Base-by-base conservation (phyloP, 1,140 invertebrate genomes). In the Patella vulgata region DNA sequence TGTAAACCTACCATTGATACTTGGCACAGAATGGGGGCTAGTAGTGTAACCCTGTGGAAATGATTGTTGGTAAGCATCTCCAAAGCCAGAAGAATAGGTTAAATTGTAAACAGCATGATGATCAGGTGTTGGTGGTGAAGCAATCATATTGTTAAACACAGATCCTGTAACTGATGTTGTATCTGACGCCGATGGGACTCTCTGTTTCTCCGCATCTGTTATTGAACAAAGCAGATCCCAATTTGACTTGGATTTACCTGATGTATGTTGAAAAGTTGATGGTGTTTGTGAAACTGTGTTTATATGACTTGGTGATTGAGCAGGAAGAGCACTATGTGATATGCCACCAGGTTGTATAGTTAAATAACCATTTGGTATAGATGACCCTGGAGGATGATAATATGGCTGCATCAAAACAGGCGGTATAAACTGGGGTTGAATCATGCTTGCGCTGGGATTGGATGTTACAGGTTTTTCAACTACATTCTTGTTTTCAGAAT, bases 151-250 rank as follows among this genome's bases (percentile, higher is more conserved):
- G 31, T 47, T 59, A 36, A 48, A 59, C 19, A 59, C 46, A 1
- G 56, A 59, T 17, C 46, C 56, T 19, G 56, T 25, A 9, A 59
- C 44, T 0, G 56, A 59, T 19, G 28, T 47, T 14, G 56, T 48
- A 23, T 59, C 56, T n/a, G 36, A 25, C 11, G 30, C 56, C 2
- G 27, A 44, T 28, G 6, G 42, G 17, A 23, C 4, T 3, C 9
- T n/a, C 3, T 42, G 36, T 8, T n/a, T 17, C 12, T 59, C 56
- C 2, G 14, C 56, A 0, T 21, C 56, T 2, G 56, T 59, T 47
- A 59, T 48, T 31, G 23, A 23, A 30, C 56, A 59, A 19, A 59
- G 56, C 56, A 47, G 33, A n/a, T 59, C 56, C 56, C 56, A 59
- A 21, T 59, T 59, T 44, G 56, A 59, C 21, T 21, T 36, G 53